A percentile compares a stretch with the other conserved stretches of the same genome.
phyloP scores from a whole-genome alignment of 2,113 vertebrate genomes.

The Coryphaenoides rupestris region DNA sequence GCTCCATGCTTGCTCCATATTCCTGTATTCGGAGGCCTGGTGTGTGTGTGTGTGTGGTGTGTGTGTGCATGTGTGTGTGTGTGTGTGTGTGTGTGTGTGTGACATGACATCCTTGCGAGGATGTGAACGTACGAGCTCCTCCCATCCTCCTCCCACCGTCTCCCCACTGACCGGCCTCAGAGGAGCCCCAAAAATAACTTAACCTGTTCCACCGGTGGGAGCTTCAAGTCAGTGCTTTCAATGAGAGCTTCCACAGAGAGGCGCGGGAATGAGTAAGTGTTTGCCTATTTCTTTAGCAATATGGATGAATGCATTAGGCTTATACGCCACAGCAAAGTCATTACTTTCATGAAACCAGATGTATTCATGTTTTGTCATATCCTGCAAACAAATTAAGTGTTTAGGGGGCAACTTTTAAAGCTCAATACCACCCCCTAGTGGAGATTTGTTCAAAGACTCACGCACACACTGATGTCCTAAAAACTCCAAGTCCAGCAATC shows the following conservation, averaged over 20 bases:
- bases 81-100: conserved; percentile 42
- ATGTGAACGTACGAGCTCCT: conserved; percentile 46
- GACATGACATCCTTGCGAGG: conserved; percentile 40
- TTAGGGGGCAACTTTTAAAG: conserved; percentile 45
- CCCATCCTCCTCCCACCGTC: conserved; percentile 37
- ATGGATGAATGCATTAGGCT: conserved; percentile 45
- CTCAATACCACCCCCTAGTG: conserved; percentile 80
- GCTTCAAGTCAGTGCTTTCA: conserved; percentile 62
- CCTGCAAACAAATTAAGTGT: conserved; percentile 36
- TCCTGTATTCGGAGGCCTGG: conserved; percentile 16
- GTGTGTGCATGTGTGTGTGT: conserved; percentile 42
- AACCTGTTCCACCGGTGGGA: conserved; percentile 70
- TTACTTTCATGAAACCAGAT: conserved; percentile 66
- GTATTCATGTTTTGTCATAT: conserved; percentile 63
- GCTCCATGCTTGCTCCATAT: conserved; percentile 23
- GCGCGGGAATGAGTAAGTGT: conserved; percentile 22
- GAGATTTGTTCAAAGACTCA: conserved; percentile 49
- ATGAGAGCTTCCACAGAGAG: conserved; percentile 45
- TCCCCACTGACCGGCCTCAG: conserved; percentile 67
- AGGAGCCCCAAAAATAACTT: conserved; percentile 74
- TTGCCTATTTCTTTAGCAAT: conserved; percentile 35
- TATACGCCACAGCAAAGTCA: conserved; percentile 50
- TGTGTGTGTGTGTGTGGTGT: conserved; percentile 41
- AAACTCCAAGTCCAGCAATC: conserved; percentile 47
- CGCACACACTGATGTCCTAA: conserved; percentile 60